phyloP scores from a whole-genome alignment of 2,797 vertebrate genomes.

The Oreonectes daqikongensis region DNA sequence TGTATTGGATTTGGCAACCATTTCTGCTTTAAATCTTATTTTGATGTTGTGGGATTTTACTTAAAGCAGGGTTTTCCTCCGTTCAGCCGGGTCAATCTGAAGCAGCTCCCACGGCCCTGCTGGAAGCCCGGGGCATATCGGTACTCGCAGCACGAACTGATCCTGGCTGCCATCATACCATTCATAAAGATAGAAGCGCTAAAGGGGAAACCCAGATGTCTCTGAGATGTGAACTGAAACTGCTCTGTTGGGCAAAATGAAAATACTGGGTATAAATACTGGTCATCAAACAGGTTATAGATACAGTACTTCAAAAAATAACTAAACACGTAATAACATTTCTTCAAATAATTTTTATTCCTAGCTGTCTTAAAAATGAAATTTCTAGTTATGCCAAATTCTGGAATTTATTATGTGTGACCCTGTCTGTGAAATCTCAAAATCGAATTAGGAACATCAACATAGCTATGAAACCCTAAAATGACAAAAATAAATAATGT shows the following conservation, averaged over 20 bases:
- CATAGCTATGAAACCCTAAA: no score
- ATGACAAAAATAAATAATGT: no score
- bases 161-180: constrained; percentile 73
- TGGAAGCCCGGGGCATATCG: constrained; percentile 79
- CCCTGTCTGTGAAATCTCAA: no score
- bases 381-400: no score
- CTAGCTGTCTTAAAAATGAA: no score
- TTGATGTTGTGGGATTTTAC: constrained; percentile 60
- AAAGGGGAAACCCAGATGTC: constrained; percentile 80
- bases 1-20: not conserved
- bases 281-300: no score
- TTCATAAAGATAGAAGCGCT: constrained; percentile 78
- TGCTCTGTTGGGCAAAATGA: constrained; percentile 64
- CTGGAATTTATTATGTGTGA: no score
- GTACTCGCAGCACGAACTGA: constrained; percentile 85
- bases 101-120: constrained; percentile 79
- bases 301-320: no score
- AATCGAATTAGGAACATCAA: no score
- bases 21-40: not conserved
- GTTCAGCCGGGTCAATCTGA: constrained; percentile 73
- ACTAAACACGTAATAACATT: no score
- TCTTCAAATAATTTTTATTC: no score
- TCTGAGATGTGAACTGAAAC: constrained; percentile 80
- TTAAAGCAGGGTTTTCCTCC: constrained; percentile 81
- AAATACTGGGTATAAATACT: no score